Percentiles rank a stretch among this genome's conserved stretches.
phyloP scores from a whole-genome alignment of 2,113 vertebrate genomes.

The Gallinago jamesoni region DNA sequence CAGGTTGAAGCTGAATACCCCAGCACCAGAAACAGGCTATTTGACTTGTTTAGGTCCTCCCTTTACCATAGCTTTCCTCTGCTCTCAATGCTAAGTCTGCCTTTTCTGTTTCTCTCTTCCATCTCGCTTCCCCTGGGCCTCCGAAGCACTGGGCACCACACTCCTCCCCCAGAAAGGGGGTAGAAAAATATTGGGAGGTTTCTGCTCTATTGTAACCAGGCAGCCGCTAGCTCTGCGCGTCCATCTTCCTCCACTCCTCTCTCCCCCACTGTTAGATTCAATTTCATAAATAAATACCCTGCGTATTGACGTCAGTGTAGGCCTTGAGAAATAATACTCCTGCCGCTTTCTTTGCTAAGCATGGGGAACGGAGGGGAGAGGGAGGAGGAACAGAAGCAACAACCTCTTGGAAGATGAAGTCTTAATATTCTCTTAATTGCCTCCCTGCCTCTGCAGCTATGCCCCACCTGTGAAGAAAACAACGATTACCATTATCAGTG shows the following conservation, averaged over 20 bases:
- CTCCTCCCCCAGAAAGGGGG: background rate
- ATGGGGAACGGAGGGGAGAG: background rate
- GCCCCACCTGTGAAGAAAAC: background rate
- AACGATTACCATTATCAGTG: slow-evolving; percentile 14
- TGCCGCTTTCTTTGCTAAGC: slow-evolving; percentile 10
- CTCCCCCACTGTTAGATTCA: slow-evolving; percentile 61
- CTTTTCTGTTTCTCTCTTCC: background rate
- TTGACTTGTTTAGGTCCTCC: background rate
- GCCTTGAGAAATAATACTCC: slow-evolving; percentile 67
- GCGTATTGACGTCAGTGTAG: slow-evolving; percentile 51
- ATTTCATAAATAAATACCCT: slow-evolving; percentile 68
- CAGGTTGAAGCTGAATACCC: background rate
- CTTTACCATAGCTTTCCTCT: background rate
- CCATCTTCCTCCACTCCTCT: slow-evolving; percentile 56
- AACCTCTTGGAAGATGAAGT: slow-evolving; percentile 15
- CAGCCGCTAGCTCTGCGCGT: background rate
- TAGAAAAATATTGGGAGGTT: slow-evolving; percentile 22
- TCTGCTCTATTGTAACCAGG: slow-evolving; percentile 12
- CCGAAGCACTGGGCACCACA: background rate
- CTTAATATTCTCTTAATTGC: slow-evolving; percentile 33
- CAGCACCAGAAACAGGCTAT: background rate
- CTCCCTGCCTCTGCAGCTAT: slow-evolving; percentile 14
- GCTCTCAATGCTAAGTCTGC: background rate
- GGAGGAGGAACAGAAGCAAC: slow-evolving; percentile 56
- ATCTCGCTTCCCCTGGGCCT: background rate